phyloP scores from a whole-genome alignment of 2,888 invertebrate species.

The Bellardia bayeri region DNA sequence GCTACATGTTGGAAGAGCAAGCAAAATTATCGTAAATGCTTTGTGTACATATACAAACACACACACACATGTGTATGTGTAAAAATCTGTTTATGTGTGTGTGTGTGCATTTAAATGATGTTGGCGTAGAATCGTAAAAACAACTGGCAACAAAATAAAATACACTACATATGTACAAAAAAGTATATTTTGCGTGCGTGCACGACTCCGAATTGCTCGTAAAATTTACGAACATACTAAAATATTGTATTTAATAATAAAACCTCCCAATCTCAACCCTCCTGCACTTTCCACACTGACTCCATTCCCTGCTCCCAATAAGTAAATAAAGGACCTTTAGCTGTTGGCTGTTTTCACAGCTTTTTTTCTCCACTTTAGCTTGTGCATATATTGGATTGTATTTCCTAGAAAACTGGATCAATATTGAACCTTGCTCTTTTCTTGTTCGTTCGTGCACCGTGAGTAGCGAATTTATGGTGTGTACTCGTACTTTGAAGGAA shows the following conservation, averaged over 20 bases:
- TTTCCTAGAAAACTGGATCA: slow-evolving; percentile 66
- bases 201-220: slow-evolving; percentile 67
- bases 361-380: slow-evolving; percentile 10
- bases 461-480: slow-evolving; percentile 15
- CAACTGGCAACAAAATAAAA: slow-evolving; percentile 67
- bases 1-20: slow-evolving; percentile 64
- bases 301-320: slow-evolving; percentile 5
- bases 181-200: slow-evolving; percentile 69
- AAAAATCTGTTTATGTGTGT: slow-evolving; percentile 3
- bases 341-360: slow-evolving; percentile 16
- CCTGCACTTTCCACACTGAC: background rate
- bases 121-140: slow-evolving; percentile 68
- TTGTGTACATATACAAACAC: slow-evolving; percentile 13
- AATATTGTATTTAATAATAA: slow-evolving; percentile 45
- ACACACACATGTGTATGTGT: background rate
- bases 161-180: slow-evolving; percentile 22
- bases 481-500: background rate
- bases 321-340: slow-evolving; percentile 45
- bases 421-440: slow-evolving; percentile 69
- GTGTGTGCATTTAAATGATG: slow-evolving; percentile 55
- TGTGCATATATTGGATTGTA: slow-evolving; percentile 8
- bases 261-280: slow-evolving; percentile 36
- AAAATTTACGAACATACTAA: slow-evolving; percentile 67
- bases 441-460: slow-evolving; percentile 11
- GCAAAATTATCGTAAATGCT: slow-evolving; percentile 56